phyloP scores from a whole-genome alignment of 2,113 vertebrate species.

The Solea senegalensis region DNA sequence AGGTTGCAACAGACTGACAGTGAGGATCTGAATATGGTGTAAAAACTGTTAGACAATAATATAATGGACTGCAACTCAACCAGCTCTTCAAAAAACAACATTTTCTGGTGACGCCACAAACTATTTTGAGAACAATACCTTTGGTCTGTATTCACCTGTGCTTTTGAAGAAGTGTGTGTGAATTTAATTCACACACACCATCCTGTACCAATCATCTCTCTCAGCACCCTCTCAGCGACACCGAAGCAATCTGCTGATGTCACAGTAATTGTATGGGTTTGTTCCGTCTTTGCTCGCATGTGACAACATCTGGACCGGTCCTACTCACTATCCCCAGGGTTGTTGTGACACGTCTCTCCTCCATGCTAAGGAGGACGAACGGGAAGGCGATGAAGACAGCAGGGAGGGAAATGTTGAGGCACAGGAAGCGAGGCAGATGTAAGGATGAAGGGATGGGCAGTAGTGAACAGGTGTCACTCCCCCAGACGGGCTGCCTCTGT shows the following conservation, averaged over 20 bases:
- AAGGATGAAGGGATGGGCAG: slow-evolving; percentile 57
- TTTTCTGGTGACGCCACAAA: slow-evolving; percentile 1
- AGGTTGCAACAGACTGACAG: not conserved
- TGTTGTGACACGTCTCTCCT: slow-evolving; percentile 45
- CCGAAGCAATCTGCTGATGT: slow-evolving; percentile 68
- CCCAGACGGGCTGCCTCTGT: slow-evolving; percentile 63
- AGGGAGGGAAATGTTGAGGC: slow-evolving; percentile 47
- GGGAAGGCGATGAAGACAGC: slow-evolving; percentile 5
- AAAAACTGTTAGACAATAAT: not conserved
- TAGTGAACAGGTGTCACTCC: slow-evolving; percentile 78
- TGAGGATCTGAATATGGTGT: not conserved
- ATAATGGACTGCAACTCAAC: not conserved
- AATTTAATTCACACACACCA: slow-evolving; percentile 37
- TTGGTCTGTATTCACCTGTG: slow-evolving; percentile 19
- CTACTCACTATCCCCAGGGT: slow-evolving; percentile 43
- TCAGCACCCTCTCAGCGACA: slow-evolving; percentile 62
- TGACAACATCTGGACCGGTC: slow-evolving; percentile 70
- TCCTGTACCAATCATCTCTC: slow-evolving; percentile 59
- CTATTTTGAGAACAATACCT: slow-evolving; percentile 4
- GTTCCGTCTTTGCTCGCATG: slow-evolving; percentile 44
- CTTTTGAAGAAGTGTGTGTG: slow-evolving; percentile 21
- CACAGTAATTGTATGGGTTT: slow-evolving; percentile 61
- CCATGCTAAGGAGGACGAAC: slow-evolving; percentile 10
- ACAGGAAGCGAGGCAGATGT: slow-evolving; percentile 61
- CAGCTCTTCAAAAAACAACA: not conserved